A percentile compares a stretch with the other conserved stretches of the same genome.
Evolutionary conservation across 2,113 vertebrate genomes (phyloP).

Genomic region (Fregata magnificens): DNA sequence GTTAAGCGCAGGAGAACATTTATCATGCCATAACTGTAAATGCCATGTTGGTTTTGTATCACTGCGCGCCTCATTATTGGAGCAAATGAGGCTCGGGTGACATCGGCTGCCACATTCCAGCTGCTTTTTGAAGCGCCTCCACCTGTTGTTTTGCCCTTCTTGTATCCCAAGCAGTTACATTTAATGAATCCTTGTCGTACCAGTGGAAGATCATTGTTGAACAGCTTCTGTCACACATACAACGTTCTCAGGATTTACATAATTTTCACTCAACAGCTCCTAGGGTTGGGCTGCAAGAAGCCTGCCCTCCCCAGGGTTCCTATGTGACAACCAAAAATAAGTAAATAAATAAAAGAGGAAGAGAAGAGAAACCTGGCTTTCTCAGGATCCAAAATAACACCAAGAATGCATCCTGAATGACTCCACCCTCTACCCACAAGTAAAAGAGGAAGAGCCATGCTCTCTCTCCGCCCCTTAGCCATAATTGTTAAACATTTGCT

Average conservation of each 20-base stretch:
- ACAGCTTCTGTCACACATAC: neutral
- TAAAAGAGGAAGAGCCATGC: neutral
- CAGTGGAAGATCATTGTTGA: conserved; percentile 51
- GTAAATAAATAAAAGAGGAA: conserved; percentile 24
- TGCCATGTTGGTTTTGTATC: conserved; percentile 55
- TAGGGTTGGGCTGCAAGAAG: neutral
- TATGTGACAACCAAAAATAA: neutral
- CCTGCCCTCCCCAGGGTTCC: neutral
- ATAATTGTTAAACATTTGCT: neutral
- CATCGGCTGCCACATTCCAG: conserved; percentile 42
- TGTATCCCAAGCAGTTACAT: conserved; percentile 25
- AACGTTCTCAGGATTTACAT: neutral
- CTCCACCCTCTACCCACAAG: neutral
- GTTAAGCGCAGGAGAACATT: conserved; percentile 3
- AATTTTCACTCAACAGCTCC: conserved; percentile 43
- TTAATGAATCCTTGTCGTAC: conserved; percentile 38
- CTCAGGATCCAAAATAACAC: neutral
- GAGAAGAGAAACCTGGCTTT: neutral
- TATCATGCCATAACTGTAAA: conserved; percentile 54
- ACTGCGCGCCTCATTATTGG: conserved; percentile 7
- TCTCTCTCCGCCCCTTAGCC: neutral
- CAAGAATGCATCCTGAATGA: neutral
- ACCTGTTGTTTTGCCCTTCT: conserved; percentile 57
- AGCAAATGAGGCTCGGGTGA: conserved; percentile 52
- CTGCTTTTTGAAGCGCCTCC: conserved; percentile 45